Base-by-base conservation (phyloP, 2,888 invertebrate species). In the Hyalella azteca region DNA sequence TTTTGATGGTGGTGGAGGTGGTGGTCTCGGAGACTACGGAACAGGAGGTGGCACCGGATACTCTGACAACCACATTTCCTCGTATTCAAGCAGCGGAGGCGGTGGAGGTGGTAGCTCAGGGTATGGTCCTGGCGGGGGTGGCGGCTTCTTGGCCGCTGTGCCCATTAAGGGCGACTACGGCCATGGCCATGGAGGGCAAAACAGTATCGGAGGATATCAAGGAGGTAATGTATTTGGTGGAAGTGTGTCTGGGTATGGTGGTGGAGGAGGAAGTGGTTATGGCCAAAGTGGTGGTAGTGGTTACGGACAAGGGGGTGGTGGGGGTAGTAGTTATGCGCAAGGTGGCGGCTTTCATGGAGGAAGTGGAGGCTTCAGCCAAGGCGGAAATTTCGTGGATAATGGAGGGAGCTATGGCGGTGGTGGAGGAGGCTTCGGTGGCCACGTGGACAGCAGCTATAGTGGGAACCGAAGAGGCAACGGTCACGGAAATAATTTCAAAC, bases 1-100 rank as follows among this genome's bases (percentile, higher is more conserved):
- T 66, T 32, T 66, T 29, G 66, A 36, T 9, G 36, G 36, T 29
- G 66, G 66, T 15, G 66, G 66, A 22, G 66, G 66, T 36, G 66
- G 66, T 1, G 66, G 66, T 36, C 36, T 32, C 3, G 66, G n/a
- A n/a, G n/a, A n/a, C n/a, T n/a, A n/a, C n/a, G n/a, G 66, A 36
- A 54, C 26, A 26, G 54, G 54, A 26, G 22, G 29, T 54, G 54
- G 54, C 7, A 22, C 22, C 29, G 54, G 54, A 54, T 9, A 29
- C 9, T 26, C 29, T 54, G 49, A 0, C 5, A 22, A 22, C 15
- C 49, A 49, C 5, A 49, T 13, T n/a, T n/a, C n/a, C n/a, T n/a
- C n/a, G n/a, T n/a, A n/a, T n/a, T n/a, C n/a, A n/a, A n/a, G n/a
- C n/a, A n/a, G n/a, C n/a, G n/a, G n/a, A n/a, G n/a, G n/a, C 15